Percentiles rank a stretch among this genome's conserved stretches.
phyloP scores from a whole-genome alignment of 2,888 invertebrate species.

The Aproaerema taeniolella region DNA sequence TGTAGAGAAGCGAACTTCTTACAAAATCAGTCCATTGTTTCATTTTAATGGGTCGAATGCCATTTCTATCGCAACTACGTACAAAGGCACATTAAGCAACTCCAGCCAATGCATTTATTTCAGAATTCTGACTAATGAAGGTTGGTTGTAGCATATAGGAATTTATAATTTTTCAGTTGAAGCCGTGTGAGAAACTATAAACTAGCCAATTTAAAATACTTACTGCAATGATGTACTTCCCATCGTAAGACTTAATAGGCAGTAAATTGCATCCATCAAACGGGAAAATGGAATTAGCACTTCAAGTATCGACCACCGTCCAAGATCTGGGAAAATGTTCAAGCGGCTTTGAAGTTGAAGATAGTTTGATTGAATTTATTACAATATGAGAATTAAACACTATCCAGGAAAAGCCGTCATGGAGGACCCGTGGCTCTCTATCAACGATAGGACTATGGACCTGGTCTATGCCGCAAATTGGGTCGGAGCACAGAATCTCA shows the following conservation, averaged over 20 bases:
- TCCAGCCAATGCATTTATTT: slow-evolving; percentile 4
- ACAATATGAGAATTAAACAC: slow-evolving; percentile 88
- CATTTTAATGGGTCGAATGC: slow-evolving; percentile 15
- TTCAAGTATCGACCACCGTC: slow-evolving; percentile 16
- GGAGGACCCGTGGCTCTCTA: slow-evolving; percentile 84
- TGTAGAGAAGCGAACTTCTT: slow-evolving; percentile 25
- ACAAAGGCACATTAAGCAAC: slow-evolving; percentile 14
- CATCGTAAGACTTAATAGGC: slow-evolving; percentile 1
- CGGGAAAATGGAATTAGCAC: slow-evolving; percentile 38
- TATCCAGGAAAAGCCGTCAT: slow-evolving; percentile 91
- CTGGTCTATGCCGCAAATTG: slow-evolving; percentile 91
- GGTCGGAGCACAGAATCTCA: slow-evolving; percentile 82
- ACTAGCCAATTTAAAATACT: not conserved
- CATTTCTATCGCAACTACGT: slow-evolving; percentile 14
- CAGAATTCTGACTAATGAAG: slow-evolving; percentile 4
- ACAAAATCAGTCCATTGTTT: slow-evolving; percentile 37
- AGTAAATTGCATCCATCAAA: slow-evolving; percentile 16
- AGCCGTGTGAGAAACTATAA: not conserved
- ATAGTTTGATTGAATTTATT: slow-evolving; percentile 21
- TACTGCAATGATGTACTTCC: not conserved
- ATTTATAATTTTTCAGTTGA: slow-evolving; percentile 4
- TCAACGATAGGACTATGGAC: slow-evolving; percentile 83
- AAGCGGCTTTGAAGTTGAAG: slow-evolving; percentile 21
- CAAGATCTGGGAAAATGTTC: slow-evolving; percentile 20
- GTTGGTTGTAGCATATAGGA: slow-evolving; percentile 8